Conservation (phyloP, 2,888 invertebrate genomes). For the Branchellion lobata region DNA sequence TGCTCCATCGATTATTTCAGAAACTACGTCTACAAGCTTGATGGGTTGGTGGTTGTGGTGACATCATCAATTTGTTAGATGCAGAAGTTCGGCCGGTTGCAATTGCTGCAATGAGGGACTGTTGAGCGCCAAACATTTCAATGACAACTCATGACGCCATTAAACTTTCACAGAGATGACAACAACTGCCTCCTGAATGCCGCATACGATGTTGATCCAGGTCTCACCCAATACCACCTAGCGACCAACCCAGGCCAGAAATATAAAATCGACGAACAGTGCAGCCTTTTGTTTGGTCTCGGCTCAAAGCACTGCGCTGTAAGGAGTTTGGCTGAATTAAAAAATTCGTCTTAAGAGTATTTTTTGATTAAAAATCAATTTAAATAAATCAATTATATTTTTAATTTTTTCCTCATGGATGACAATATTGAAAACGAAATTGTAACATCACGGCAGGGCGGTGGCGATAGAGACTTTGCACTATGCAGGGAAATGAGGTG, state of each 20-base stretch:
- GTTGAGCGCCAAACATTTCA: no score
- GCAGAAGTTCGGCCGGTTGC: no score
- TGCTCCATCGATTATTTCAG: slow-evolving; percentile 52
- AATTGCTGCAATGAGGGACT: no score
- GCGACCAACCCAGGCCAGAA: slow-evolving; percentile 54
- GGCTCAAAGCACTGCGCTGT: slow-evolving; percentile 56
- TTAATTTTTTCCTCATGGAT: no score
- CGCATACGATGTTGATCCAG: slow-evolving; percentile 10
- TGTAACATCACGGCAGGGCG: slow-evolving; percentile 12
- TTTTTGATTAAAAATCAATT: background rate
- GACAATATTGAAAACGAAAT: no score
- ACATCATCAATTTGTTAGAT: no score
- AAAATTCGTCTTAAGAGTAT: background rate
- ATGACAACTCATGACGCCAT: no score
- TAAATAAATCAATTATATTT: no score
- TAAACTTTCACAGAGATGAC: slow-evolving; percentile 26
- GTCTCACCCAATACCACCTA: background rate
- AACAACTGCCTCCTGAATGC: slow-evolving; percentile 42
- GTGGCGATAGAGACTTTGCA: slow-evolving; percentile 41
- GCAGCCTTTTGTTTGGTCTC: slow-evolving; percentile 55
- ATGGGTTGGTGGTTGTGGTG: slow-evolving; percentile 4
- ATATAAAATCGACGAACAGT: slow-evolving; percentile 56
- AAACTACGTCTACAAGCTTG: slow-evolving; percentile 32
- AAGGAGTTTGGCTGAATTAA: slow-evolving; percentile 48
- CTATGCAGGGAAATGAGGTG: slow-evolving; percentile 41